Base-by-base conservation (phyloP, 2,888 invertebrate genomes). In the Augiades crinisus region DNA sequence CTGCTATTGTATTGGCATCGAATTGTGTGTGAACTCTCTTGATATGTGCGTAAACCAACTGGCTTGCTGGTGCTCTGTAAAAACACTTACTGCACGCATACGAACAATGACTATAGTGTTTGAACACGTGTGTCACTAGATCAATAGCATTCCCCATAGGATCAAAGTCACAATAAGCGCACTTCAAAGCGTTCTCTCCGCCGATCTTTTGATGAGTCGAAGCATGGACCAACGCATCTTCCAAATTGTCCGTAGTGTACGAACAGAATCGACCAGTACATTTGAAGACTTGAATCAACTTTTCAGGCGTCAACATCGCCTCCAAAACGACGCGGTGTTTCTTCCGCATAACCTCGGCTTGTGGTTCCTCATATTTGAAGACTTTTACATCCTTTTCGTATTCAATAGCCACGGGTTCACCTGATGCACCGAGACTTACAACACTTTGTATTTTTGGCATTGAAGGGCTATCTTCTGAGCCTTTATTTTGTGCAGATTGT, bases 41-140 rank as follows among this genome's bases (percentile, higher is more conserved):
- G 34, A 91, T 90, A 72, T 95, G 95, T 3, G 91, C 78, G 12
- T 90, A 83, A 0, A 94, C 92, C 40, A 93, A 91, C 47, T 92
- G 91, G 40, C 90, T 87, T 0, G 90, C 81, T 0, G 90, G 78
- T 0, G 93, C 92, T 41, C 95, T 83, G 70, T 94, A 95, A 64
- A 94, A 92, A 66, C 95, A 95, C 59, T 91, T 87, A 2, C 79
- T 81, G 64, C 95, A 95, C 21, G 92, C 92, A 63, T 79, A 94
- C 19, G 86, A 81, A 63, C 94, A 93, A 47, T 85, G 78, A 0
- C 89, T 90, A 64, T 95, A 95, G 24, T 83, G 83, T 17, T 91
- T 88, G 41, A 92, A 89, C 8, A 94, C 89, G 68, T 95, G 95
- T 45, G 81, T 75, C 33, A 91, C 84, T 60, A 93, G 70, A 27